Evolutionary conservation across 1,140 invertebrate genomes (phyloP), one percentile per base, ranked within the genome.

Genomic region (Elymnias hypermnestra): DNA sequence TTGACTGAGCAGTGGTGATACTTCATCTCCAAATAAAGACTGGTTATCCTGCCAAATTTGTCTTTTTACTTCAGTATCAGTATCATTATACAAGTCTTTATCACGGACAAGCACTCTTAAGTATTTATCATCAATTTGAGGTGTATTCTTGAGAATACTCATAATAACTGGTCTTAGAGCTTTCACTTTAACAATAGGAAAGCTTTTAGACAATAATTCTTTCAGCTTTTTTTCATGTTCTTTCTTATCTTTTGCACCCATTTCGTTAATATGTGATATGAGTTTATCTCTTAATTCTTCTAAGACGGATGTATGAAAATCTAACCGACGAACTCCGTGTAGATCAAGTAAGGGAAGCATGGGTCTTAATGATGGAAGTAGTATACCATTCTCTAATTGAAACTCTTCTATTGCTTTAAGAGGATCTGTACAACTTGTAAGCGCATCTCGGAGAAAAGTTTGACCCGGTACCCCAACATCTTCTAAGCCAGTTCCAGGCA

Each of bases 41-140:
- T 98, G 97, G 85, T 98, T 98, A 63, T 98, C 96, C 71, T 97
- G 95, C 97, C 97, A 99, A 43, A 99, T 98, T 75, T 99, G 97
- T 33, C 97, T 87, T 83, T 99, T 99, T 0, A 99, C 97, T 88
- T 98, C 96, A 1, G 96, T 97, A 61, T 98, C 95, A 12, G 96
- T 97, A 52, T 97, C 96, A 58, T 94, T 93, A 78, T 99, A 99
- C 0, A 99, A 82, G 72, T 97, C 95, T 57, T 94, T 93, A 75
- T 99, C 97, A 37, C 93, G 88, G 0, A 98, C 94, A 43, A 98
- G 85, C 17, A 97, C 92, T 69, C 92, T 91, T 12, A 98, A 86
- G 54, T 78, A 87, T 57, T 96, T 95, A 53, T 98, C 96, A 67
- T 98, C 96, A 53, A 99, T 97, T 54, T 95, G 92, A 8, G 95